These are phyloP conservation scores for Ammodytes marinus DNA, from an alignment of 2,113 vertebrate species.

Conservation along the genomic window DNA sequence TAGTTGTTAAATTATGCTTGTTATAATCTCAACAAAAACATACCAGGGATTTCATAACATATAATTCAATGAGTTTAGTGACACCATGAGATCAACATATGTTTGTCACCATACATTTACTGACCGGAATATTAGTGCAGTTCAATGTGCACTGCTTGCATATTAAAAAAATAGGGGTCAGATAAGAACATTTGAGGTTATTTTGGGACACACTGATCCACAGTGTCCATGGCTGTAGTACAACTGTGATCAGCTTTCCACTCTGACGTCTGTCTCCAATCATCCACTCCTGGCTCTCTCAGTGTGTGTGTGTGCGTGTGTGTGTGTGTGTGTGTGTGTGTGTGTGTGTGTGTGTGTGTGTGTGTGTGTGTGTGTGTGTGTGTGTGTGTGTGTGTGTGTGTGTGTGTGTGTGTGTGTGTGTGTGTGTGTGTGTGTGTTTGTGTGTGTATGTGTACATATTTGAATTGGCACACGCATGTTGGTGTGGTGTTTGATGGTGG, in stretches of 20 bases:
- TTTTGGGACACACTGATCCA: constrained; percentile 71
- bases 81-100: neutral
- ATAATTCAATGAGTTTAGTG: neutral
- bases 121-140: neutral
- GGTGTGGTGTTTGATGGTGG: constrained; percentile 10
- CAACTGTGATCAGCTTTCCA: constrained; percentile 75
- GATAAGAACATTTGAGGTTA: constrained; percentile 71
- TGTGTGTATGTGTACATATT: constrained; percentile 47
- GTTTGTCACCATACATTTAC: neutral
- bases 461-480: constrained; percentile 25
- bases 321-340: constrained; percentile 17
- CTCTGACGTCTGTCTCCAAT: constrained; percentile 70
- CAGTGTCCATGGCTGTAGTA: constrained; percentile 61
- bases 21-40: constrained; percentile 5
- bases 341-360: constrained; percentile 3
- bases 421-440: constrained; percentile 29
- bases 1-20: constrained; percentile 8
- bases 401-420: constrained; percentile 33
- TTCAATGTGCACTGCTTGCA: constrained; percentile 10
- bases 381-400: constrained; percentile 14
- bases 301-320: neutral
- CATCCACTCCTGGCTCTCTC: constrained; percentile 60
- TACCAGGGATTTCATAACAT: neutral
- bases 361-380: neutral
- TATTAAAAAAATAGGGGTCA: constrained; percentile 35